These are phyloP conservation scores for Unio pictorum DNA, from an alignment of 2,888 invertebrate genomes.

Conservation along the genomic window DNA sequence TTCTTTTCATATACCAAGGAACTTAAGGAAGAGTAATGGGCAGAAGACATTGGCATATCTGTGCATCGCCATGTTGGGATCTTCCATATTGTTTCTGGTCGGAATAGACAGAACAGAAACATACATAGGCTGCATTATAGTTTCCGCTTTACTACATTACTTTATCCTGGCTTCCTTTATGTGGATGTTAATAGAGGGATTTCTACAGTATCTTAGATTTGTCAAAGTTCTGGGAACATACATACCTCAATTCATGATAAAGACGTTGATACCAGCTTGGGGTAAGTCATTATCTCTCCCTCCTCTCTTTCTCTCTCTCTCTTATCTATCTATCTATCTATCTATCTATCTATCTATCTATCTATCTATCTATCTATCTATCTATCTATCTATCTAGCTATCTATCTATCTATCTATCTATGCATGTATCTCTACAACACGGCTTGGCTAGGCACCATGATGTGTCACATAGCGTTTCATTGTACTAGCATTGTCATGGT, in stretches of 20 bases:
- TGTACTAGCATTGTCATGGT: no score
- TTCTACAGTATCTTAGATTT: constrained; percentile 80
- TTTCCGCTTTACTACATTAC: constrained; percentile 79
- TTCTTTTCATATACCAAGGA: constrained; percentile 42
- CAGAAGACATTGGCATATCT: constrained; percentile 80
- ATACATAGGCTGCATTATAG: constrained; percentile 74
- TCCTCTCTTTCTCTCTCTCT: no score
- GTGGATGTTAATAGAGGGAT: constrained; percentile 82
- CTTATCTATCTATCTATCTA: background rate
- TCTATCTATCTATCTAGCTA: background rate
- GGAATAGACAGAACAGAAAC: constrained; percentile 64
- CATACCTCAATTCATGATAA: constrained; percentile 77
- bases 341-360: background rate
- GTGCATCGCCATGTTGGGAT: constrained; percentile 77
- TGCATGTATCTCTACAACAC: no score
- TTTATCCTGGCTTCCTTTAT: constrained; percentile 74
- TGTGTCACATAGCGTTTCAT: no score
- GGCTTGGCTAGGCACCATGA: no score
- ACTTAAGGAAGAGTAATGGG: constrained; percentile 78
- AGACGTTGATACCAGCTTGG: constrained; percentile 79
- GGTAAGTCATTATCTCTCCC: constrained; percentile 62
- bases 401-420: no score
- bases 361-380: no score
- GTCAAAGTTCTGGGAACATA: constrained; percentile 78
- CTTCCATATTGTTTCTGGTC: constrained; percentile 73